phyloP scores from a whole-genome alignment of 2,113 vertebrate species.

The Leucosticte australis region DNA sequence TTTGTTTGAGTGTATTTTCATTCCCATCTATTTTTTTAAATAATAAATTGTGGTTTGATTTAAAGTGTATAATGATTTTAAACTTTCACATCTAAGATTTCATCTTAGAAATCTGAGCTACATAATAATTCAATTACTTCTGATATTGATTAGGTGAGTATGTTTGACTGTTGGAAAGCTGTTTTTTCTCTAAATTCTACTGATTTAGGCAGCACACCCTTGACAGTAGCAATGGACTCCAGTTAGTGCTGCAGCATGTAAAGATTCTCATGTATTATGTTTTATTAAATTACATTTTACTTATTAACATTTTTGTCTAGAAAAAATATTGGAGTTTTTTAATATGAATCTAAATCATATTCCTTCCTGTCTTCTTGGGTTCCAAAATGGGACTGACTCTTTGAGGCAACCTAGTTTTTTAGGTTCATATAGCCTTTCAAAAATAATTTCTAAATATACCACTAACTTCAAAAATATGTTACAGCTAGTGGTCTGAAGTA shows the following conservation, averaged over 20 bases:
- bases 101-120: slow-evolving; percentile 18
- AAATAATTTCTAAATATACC: neutral
- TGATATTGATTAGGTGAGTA: slow-evolving; percentile 68
- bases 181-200: slow-evolving; percentile 61
- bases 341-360: neutral
- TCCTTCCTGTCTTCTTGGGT: neutral
- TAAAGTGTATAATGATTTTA: neutral
- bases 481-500: neutral
- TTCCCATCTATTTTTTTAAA: neutral
- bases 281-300: neutral
- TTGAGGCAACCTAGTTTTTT: neutral
- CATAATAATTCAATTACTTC: slow-evolving; percentile 51
- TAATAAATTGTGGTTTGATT: neutral
- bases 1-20: neutral
- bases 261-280: neutral
- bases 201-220: slow-evolving; percentile 57
- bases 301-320: neutral
- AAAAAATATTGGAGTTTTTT: neutral
- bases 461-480: neutral
- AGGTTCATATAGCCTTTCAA: neutral
- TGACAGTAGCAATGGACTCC: slow-evolving; percentile 56
- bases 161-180: slow-evolving; percentile 64
- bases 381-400: neutral
- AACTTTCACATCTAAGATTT: neutral
- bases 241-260: neutral